A percentile compares a stretch with the other conserved stretches of the same genome.
Evolutionary conservation across 1,140 invertebrate genomes (phyloP).

Genomic region (Penaeus vannamei): DNA sequence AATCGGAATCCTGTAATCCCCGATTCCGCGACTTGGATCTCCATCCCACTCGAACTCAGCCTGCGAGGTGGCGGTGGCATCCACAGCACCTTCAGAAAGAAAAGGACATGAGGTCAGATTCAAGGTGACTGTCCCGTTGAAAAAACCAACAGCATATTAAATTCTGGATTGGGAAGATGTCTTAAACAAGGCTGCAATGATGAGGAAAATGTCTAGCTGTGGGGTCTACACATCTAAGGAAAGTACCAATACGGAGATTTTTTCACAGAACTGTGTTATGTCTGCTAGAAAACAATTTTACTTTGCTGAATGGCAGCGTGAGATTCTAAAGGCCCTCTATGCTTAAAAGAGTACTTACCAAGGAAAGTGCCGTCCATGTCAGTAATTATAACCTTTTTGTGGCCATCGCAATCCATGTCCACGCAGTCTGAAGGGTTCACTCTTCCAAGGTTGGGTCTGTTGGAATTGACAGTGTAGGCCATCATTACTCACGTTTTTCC

Average conservation of each 20-base stretch:
- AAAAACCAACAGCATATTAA: too few species aligned
- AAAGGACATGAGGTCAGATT: background rate
- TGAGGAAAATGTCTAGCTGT: too few species aligned
- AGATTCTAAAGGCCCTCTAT: too few species aligned
- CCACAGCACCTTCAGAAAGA: constrained; percentile 28
- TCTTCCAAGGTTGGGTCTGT: constrained; percentile 24
- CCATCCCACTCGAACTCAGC: constrained; percentile 64
- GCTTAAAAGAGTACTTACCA: constrained; percentile 6
- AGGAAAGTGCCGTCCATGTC: constrained; percentile 57
- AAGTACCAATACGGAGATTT: too few species aligned
- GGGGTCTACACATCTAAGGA: too few species aligned
- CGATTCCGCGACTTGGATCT: constrained; percentile 43
- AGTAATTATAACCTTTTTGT: constrained; percentile 59
- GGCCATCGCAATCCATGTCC: constrained; percentile 66
- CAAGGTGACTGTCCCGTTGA: background rate
- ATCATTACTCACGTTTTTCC: too few species aligned
- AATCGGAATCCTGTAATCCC: constrained; percentile 62
- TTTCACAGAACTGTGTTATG: too few species aligned
- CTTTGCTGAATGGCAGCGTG: too few species aligned
- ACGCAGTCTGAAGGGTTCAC: constrained; percentile 64
- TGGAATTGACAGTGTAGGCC: background rate
- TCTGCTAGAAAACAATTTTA: too few species aligned
- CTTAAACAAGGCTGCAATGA: too few species aligned
- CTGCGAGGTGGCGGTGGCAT: constrained; percentile 39
- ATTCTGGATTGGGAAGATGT: too few species aligned